Evolutionary conservation across 2,888 invertebrate genomes (phyloP).

Genomic region (Ditula angustiorana): DNA sequence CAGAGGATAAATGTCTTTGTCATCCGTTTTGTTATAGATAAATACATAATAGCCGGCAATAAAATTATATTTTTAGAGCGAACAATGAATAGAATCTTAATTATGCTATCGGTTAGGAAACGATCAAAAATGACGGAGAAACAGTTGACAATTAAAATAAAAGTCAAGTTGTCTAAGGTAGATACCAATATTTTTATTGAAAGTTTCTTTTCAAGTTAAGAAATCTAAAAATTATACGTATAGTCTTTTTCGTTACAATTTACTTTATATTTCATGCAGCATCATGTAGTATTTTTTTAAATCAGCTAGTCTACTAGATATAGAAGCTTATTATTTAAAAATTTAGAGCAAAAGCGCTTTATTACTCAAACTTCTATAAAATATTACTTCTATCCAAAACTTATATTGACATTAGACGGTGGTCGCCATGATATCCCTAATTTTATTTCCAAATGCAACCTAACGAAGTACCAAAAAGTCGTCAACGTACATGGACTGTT

Average conservation of each 20-base stretch:
- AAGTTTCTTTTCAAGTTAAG: too few species aligned
- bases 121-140: background rate
- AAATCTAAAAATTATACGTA: too few species aligned
- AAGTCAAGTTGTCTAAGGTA: background rate
- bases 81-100: background rate
- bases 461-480: background rate
- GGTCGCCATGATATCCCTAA: constrained; percentile 17
- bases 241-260: too few species aligned
- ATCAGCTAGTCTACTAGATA: too few species aligned
- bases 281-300: too few species aligned
- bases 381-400: constrained; percentile 1
- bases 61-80: background rate
- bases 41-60: background rate
- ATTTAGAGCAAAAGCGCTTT: background rate
- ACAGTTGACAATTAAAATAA: background rate
- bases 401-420: constrained; percentile 9
- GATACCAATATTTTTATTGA: background rate
- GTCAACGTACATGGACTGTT: constrained; percentile 1
- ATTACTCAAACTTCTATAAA: background rate
- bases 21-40: background rate
- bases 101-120: background rate
- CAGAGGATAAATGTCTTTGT: constrained; percentile 16
- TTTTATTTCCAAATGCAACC: constrained; percentile 10
- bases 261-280: too few species aligned
- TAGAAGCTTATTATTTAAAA: background rate